A percentile compares a stretch with the other conserved stretches of the same genome.
Conservation (phyloP, 2,113 vertebrate species). For the Xiphias gladius region DNA sequence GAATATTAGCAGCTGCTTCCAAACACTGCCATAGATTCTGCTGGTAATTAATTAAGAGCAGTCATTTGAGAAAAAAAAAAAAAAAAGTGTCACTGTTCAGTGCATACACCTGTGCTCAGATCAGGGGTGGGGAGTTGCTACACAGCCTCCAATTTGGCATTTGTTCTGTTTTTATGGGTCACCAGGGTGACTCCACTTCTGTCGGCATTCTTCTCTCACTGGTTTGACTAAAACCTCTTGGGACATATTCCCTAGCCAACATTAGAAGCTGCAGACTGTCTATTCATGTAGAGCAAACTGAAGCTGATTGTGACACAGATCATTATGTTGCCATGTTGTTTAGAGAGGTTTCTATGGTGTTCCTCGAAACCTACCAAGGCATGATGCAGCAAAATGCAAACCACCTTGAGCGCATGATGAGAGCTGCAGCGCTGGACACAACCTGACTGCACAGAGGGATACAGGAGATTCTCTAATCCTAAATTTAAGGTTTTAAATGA, state of each 20-base stretch:
- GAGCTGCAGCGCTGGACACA: slow-evolving; percentile 34
- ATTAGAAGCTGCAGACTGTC: slow-evolving; percentile 6
- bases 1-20: slow-evolving; percentile 48
- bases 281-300: not conserved
- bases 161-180: slow-evolving; percentile 51
- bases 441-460: slow-evolving; percentile 12
- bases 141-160: slow-evolving; percentile 47
- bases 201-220: not conserved
- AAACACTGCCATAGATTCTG: slow-evolving; percentile 44
- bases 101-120: slow-evolving; percentile 54
- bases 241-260: slow-evolving; percentile 15
- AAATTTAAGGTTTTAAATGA: slow-evolving; percentile 49
- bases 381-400: slow-evolving; percentile 65
- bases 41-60: slow-evolving; percentile 68
- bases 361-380: slow-evolving; percentile 39
- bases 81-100: slow-evolving; percentile 56
- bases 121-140: slow-evolving; percentile 14
- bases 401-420: slow-evolving; percentile 28
- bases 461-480: slow-evolving; percentile 40
- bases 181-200: slow-evolving; percentile 12
- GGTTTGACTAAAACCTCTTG: slow-evolving; percentile 15
- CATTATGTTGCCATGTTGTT: slow-evolving; percentile 40
- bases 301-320: slow-evolving; percentile 43
- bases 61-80: slow-evolving; percentile 46
- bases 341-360: slow-evolving; percentile 36